Evolutionary conservation across 2,113 vertebrate species (phyloP).

Genomic region (Tauraco erythrolophus): DNA sequence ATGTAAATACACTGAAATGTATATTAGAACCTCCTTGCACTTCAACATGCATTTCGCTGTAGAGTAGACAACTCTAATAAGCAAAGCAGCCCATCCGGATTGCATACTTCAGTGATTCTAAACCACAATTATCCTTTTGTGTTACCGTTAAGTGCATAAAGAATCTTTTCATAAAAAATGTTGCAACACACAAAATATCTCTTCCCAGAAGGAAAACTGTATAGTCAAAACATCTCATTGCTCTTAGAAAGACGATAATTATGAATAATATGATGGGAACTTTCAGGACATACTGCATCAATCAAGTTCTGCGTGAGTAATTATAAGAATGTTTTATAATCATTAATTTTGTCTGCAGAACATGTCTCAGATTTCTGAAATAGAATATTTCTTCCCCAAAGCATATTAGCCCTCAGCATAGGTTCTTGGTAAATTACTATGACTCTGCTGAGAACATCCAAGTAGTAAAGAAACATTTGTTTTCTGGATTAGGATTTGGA

Average conservation of each 20-base stretch:
- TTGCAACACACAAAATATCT: neutral
- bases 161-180: neutral
- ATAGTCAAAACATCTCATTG: neutral
- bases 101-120: neutral
- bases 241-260: conserved; percentile 19
- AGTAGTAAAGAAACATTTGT: conserved; percentile 16
- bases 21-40: neutral
- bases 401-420: neutral
- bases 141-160: neutral
- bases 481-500: neutral
- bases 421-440: neutral
- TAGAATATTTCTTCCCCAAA: neutral
- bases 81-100: neutral
- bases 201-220: conserved; percentile 2
- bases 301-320: conserved; percentile 17
- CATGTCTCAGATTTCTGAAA: conserved; percentile 17
- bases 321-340: conserved; percentile 4
- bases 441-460: neutral
- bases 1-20: neutral
- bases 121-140: neutral
- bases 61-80: neutral
- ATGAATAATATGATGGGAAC: conserved; percentile 5
- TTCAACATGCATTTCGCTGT: neutral
- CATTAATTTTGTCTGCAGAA: conserved; percentile 9
- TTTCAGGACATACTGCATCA: conserved; percentile 36